Evolutionary conservation across 2,888 invertebrate species (phyloP), one percentile per base, ranked within the genome.

Genomic region (Campoletis raptor): DNA sequence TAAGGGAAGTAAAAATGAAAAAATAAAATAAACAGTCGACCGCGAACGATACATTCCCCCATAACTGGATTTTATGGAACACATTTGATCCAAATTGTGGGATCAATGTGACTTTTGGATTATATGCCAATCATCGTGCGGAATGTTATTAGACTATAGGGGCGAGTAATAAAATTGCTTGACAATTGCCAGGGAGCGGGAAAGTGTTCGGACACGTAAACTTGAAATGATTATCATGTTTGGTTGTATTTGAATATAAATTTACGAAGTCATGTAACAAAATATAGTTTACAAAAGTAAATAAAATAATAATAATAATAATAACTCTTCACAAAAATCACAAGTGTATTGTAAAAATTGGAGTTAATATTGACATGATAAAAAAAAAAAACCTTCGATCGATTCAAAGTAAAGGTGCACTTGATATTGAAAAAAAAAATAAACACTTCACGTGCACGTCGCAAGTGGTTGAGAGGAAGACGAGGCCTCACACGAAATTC

Each of bases 361-460:
- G 18, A 40, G 37, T 21, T 57, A 61, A 61, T 74, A 30, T 30
- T 30, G 30, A 30, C 15, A 21, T 10, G 6, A 21, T 4, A 37
- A 37, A n/a, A 54, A 37, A n/a, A 54, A 64, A 66, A 70, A 81
- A 77, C 15, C 54, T 66, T 69, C n/a, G 48, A 70, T 69, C 24
- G 42, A 6, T 40, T 45, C 15, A 64, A 45, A 48, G 18, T 45
- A 15, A 45, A 45, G 18, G 21, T 70, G 45, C 52, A 37, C 73
- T 77, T 67, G 36, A 67, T 54, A 52, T 24, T 18, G n/a, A 81
- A 24, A 66, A 72, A 72, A 83, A 64, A 78, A 87, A 79, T 57
- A 72, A 67, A 83, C 73, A 81, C 83, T 90, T 90, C 90, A 89
- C 90, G 89, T 90, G 90, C 85, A 69, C 45, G 82, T 83, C 85